Percentiles rank a stretch among this genome's conserved stretches.
Conservation (phyloP, 2,888 invertebrate species). For the Hirudinaria manillensis region DNA sequence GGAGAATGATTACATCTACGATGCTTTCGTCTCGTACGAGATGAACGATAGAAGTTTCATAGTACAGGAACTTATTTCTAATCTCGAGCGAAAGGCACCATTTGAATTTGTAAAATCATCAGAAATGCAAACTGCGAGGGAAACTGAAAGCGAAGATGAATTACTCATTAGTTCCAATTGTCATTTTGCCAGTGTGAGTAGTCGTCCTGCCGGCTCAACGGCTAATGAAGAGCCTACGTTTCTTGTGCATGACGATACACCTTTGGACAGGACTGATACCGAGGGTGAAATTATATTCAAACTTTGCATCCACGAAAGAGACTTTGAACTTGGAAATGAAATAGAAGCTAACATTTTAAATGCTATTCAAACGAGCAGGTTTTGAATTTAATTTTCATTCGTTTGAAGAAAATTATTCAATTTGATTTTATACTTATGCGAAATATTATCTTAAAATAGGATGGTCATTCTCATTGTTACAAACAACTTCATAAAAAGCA, state of each 20-base stretch:
- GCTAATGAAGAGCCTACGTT: too few relatives aligned
- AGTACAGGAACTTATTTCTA: not conserved
- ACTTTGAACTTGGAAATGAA: constrained; percentile 22
- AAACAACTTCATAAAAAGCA: constrained; percentile 20
- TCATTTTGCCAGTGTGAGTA: not conserved
- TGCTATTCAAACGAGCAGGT: constrained; percentile 27
- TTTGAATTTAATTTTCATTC: not conserved
- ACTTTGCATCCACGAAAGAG: constrained; percentile 26
- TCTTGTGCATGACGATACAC: not conserved
- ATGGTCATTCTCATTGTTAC: constrained; percentile 20
- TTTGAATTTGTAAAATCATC: not conserved
- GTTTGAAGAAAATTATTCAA: not conserved
- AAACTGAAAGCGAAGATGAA: not conserved
- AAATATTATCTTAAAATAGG: not conserved
- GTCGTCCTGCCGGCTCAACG: not conserved
- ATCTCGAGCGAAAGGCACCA: constrained; percentile 3
- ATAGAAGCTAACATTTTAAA: constrained; percentile 21
- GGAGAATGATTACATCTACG: too few relatives aligned
- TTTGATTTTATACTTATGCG: not conserved
- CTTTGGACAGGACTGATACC: not conserved
- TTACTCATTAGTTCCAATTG: not conserved
- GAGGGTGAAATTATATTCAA: not conserved
- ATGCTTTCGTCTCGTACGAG: too few relatives aligned
- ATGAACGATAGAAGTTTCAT: too few relatives aligned
- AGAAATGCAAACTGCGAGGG: too few relatives aligned